Percentiles rank a stretch among this genome's conserved stretches.
Evolutionary conservation across 2,113 vertebrate species (phyloP).

Genomic region (Danionella cerebrum): DNA sequence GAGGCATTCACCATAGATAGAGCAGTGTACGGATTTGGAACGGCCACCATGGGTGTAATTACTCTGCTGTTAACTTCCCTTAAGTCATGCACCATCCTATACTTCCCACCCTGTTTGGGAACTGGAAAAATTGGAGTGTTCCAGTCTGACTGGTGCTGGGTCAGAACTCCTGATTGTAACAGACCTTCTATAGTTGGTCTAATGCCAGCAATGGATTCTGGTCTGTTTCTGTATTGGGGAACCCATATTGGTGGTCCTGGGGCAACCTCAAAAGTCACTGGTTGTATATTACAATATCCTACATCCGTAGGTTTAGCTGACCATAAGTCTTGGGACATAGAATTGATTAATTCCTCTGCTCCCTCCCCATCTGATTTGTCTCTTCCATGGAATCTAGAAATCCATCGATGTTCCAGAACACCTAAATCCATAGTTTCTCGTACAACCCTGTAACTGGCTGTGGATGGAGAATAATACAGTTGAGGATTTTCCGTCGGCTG

Average conservation of each 20-base stretch:
- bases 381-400: not conserved
- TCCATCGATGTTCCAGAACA: not conserved
- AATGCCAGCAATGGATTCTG: not conserved
- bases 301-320: not conserved
- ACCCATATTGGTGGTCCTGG: not conserved
- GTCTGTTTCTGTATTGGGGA: not conserved
- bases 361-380: not conserved
- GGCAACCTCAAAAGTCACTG: not conserved
- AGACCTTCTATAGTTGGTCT: not conserved
- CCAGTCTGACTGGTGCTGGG: not conserved
- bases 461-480: not conserved
- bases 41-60: not conserved
- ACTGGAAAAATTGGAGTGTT: conserved; percentile 9
- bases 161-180: not conserved
- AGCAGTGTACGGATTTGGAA: not conserved
- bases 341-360: not conserved
- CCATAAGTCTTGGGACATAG: not conserved
- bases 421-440: not conserved
- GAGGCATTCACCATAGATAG: not conserved
- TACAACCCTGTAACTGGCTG: not conserved
- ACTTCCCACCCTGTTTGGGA: not conserved
- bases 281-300: not conserved
- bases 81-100: not conserved
- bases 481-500: not conserved
- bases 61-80: not conserved